Evolutionary conservation across 2,797 vertebrate genomes (phyloP), one percentile per base, ranked within the genome.

Genomic region (Carapus acus): DNA sequence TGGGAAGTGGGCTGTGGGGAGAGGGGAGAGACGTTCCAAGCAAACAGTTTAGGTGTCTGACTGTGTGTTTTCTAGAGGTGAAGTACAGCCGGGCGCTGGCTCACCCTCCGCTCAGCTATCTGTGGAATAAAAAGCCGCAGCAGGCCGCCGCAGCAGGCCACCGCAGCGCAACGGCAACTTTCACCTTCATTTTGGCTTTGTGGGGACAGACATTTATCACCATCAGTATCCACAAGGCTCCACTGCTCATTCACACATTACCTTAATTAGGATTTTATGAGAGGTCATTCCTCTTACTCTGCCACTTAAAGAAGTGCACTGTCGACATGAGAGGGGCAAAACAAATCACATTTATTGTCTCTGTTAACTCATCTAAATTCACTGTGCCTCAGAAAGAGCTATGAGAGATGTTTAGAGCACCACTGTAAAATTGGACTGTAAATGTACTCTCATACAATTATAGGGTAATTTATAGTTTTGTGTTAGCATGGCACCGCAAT

Each of bases 261-360:
- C 74, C 70, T 75, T 83, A 82, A 86, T 87, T 81, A 77, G 69
- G 69, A 74, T 75, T 83, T 84, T 83, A 85, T 79, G 80, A 83
- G 74, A 80, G 82, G 83, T 80, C 81, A 80, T 81, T 79, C 60
- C 63, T 81, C 74, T 83, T 73, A 67, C 71, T 79, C 65, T 69
- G 47, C 71, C 54, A 67, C 76, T 69, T 72, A 79, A 79, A 75
- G 64, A 78, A 78, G 63, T 71, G 68, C 69, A 70, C 59, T 58
- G 57, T 55, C 51, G 79, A 81, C 69, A 70, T 43, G 57, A 60
- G 79, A 48, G 53, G 53, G 72, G 66, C 67, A 71, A 86, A 86
- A 81, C 81, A 83, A 87, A 85, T 86, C 79, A 83, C 66, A 70
- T 85, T 84, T 82, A 83, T 81, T 83, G 82, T 84, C 73, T 79